phyloP scores from a whole-genome alignment of 1,140 invertebrate genomes.

The Acromyrmex charruanus region DNA sequence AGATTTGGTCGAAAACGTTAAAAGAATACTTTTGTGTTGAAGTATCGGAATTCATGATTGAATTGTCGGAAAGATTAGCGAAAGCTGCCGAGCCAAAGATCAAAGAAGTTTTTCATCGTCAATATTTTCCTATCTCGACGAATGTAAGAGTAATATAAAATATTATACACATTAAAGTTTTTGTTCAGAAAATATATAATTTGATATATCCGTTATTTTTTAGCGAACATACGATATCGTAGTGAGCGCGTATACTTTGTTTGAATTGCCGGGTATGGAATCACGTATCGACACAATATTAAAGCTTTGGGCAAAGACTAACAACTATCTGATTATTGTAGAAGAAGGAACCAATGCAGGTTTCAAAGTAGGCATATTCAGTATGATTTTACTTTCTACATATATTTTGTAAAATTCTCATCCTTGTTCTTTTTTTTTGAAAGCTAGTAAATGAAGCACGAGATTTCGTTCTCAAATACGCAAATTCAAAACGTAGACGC shows the following conservation, averaged over 20 bases:
- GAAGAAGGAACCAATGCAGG: slow-evolving; percentile 94
- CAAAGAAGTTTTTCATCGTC: slow-evolving; percentile 90
- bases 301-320: slow-evolving; percentile 95
- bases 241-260: slow-evolving; percentile 92
- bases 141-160: slow-evolving; percentile 83
- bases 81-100: slow-evolving; percentile 86
- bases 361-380: slow-evolving; percentile 88
- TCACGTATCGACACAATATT: slow-evolving; percentile 90
- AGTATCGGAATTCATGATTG: slow-evolving; percentile 92
- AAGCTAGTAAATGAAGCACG: slow-evolving; percentile 91
- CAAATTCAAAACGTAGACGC: slow-evolving; percentile 38
- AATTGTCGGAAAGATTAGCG: slow-evolving; percentile 91
- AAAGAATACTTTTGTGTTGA: slow-evolving; percentile 95
- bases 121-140: slow-evolving; percentile 92
- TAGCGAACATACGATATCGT: slow-evolving; percentile 93
- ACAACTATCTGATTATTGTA: slow-evolving; percentile 93
- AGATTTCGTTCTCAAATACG: slow-evolving; percentile 90
- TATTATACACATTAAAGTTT: slow-evolving; percentile 44
- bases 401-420: slow-evolving; percentile 30
- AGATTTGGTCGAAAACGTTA: slow-evolving; percentile 90
- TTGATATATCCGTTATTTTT: slow-evolving; percentile 69
- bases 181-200: slow-evolving; percentile 13
- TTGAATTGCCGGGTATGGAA: slow-evolving; percentile 91
- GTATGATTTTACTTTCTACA: background rate
- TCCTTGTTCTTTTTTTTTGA: slow-evolving; percentile 64